Base-by-base conservation (phyloP, 2,113 vertebrate genomes). In the Hippocampus mohnikei region DNA sequence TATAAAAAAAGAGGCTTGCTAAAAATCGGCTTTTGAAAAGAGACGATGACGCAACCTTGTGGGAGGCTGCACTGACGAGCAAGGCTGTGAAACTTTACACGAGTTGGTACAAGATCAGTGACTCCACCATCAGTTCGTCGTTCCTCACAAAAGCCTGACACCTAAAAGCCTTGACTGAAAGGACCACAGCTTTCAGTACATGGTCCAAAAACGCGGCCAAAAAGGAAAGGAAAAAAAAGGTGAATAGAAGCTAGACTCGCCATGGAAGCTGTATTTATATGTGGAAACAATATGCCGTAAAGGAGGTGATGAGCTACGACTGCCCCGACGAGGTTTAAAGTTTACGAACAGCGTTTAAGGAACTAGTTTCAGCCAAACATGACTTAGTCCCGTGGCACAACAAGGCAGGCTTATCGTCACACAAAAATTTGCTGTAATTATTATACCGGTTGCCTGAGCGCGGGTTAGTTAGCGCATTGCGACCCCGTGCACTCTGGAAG, bases 1-100 rank as follows among this genome's bases (percentile, higher is more conserved):
- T n/a, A n/a, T n/a, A n/a, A n/a, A n/a, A n/a, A 25, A 25, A 56
- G 55, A 53, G 21, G 52, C 52, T 53, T n/a, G 20, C 21, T 53
- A 23, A 15, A 46, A 23, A 7, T 61, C 20, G 5, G 7, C 33
- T 37, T 61, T 61, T 65, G 65, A 48, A 52, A 55, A 25, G 25
- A 61, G 52, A 66, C 23, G 5, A 64, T 0, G 21, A 37, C 5
- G 33, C 23, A 69, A 27, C 33, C 62, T 71, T 58, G 69, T 60
- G 55, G 64, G 70, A 72, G 68, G 63, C 70, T 74, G 67, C 62
- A 69, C 20, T 71, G 60, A 71, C 0, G 23, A n/a, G 50, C 25
- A 27, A 70, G 12, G 9, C 16, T 10, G 8, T 66, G 25, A 25
- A 67, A 61, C 16, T 50, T 69, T 62, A 13, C 18, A 5, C 1